Percentiles rank a stretch among this genome's conserved stretches.
phyloP scores from a whole-genome alignment of 1,140 invertebrate genomes.

The Psilanteris sp. region DNA sequence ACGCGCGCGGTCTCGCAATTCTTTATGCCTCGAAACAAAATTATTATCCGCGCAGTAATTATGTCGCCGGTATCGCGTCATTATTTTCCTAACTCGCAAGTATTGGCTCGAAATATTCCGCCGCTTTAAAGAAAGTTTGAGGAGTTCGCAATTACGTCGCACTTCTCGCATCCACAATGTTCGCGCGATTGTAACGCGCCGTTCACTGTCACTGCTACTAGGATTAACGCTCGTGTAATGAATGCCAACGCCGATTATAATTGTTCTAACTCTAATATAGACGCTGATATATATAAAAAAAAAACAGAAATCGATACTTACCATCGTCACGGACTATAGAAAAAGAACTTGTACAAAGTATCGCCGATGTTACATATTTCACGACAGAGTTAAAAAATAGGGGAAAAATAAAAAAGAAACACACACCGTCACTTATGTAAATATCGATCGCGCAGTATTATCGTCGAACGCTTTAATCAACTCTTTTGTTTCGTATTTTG shows the following conservation, averaged over 20 bases:
- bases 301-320: conserved; percentile 35
- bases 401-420: conserved; percentile 12
- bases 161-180: conserved; percentile 24
- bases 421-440: conserved; percentile 16
- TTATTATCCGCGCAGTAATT: conserved; percentile 32
- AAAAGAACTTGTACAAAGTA: conserved; percentile 40
- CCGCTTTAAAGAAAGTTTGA: conserved; percentile 45
- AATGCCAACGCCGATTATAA: conserved; percentile 38
- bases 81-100: conserved; percentile 26
- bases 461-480: conserved; percentile 26
- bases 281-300: conserved; percentile 39
- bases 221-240: conserved; percentile 36
- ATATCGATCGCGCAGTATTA: conserved; percentile 31
- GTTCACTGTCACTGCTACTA: conserved; percentile 38
- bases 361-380: conserved; percentile 37
- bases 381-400: conserved; percentile 27
- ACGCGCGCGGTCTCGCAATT: conserved; percentile 5
- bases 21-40: conserved; percentile 27
- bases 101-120: conserved; percentile 46
- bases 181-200: conserved; percentile 19
- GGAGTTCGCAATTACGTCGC: conserved; percentile 20
- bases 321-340: conserved; percentile 34
- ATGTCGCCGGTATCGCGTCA: conserved; percentile 21
- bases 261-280: conserved; percentile 48
- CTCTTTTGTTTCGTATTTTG: conserved; percentile 12